phyloP scores from a whole-genome alignment of 2,888 invertebrate genomes.

The Pegoplata infirma region DNA sequence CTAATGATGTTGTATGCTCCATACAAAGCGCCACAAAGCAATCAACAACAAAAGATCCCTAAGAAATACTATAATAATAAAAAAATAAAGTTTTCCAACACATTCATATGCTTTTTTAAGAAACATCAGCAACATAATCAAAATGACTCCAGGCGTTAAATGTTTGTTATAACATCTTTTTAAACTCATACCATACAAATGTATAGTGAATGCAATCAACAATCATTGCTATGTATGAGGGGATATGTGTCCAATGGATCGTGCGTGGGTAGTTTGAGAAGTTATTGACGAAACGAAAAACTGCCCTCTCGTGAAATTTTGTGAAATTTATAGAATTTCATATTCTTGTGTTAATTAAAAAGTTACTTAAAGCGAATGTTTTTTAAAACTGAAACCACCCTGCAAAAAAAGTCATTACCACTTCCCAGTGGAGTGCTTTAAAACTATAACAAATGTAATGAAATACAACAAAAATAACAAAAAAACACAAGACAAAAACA shows the following conservation, averaged over 20 bases:
- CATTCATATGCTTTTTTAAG: background rate
- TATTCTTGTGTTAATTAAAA: too few relatives aligned
- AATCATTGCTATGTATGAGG: constrained; percentile 7
- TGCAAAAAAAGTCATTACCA: too few relatives aligned
- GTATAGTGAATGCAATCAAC: constrained; percentile 33
- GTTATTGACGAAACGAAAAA: too few relatives aligned
- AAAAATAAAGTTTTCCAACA: background rate
- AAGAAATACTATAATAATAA: background rate
- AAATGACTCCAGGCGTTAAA: constrained; percentile 39
- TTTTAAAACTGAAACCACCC: too few relatives aligned
- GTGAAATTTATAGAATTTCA: too few relatives aligned
- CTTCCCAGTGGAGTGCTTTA: too few relatives aligned
- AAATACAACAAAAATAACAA: too few relatives aligned
- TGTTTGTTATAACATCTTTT: constrained; percentile 25
- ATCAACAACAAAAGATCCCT: constrained; percentile 5
- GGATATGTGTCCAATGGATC: background rate
- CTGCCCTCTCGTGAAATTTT: too few relatives aligned
- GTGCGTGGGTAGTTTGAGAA: constrained; percentile 38
- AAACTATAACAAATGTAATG: too few relatives aligned
- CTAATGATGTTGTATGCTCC: too few relatives aligned
- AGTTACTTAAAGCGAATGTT: too few relatives aligned
- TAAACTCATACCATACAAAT: background rate
- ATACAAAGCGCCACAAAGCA: constrained; percentile 20
- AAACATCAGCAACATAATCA: constrained; percentile 25
- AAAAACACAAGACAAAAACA: too few relatives aligned